Conservation (phyloP, 2,113 vertebrate genomes). For the Panthera uncia region DNA sequence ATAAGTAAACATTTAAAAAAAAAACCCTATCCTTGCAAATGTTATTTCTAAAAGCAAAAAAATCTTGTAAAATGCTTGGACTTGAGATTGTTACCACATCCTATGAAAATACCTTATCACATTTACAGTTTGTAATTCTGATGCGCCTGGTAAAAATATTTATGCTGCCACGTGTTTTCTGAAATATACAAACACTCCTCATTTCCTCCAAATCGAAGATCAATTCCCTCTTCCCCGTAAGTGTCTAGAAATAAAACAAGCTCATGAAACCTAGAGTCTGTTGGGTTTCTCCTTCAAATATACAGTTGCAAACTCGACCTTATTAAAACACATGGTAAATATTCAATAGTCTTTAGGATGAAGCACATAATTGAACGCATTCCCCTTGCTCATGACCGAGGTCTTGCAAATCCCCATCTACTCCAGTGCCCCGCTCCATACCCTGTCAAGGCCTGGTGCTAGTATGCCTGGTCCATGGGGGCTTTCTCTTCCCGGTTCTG, state of each 20-base stretch:
- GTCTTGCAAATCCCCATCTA: neutral
- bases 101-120: neutral
- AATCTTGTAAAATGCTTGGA: neutral
- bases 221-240: neutral
- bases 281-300: neutral
- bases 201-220: neutral
- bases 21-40: neutral
- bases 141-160: neutral
- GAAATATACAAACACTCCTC: neutral
- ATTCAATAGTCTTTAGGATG: too few species aligned
- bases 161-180: neutral
- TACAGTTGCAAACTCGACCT: neutral
- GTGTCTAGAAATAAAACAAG: neutral
- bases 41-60: neutral
- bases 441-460: accelerated
- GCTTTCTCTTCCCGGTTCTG: neutral
- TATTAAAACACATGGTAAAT: neutral
- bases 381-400: neutral
- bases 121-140: neutral
- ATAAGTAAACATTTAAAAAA: too few species aligned
- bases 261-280: neutral
- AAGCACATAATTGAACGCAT: neutral
- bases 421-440: neutral
- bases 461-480: neutral
- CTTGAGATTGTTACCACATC: neutral